Base-by-base conservation (phyloP, 2,113 vertebrate genomes). In the Indicator indicator region DNA sequence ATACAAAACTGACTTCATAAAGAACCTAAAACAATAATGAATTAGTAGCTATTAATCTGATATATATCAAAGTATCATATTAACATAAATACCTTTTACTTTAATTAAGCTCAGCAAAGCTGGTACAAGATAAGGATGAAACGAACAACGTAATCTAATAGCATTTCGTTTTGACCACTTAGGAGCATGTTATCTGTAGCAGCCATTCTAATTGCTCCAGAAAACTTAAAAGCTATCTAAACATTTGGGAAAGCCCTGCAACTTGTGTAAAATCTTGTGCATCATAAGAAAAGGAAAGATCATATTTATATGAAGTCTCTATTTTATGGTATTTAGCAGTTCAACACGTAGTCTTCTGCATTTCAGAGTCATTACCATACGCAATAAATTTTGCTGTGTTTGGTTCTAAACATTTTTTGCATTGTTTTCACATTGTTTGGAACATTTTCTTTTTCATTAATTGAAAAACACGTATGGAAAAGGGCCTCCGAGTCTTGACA, bases 91-190 rank as follows among this genome's bases (percentile, higher is more conserved):
- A 93, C 26, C 30, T 90, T 95, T 21, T 33, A 24, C 16, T 65
- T 68, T 72, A 92, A 85, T 94, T 72, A 73, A 88, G 24, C 9
- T 86, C 38, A 55, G 74, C 44, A 89, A 76, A 95, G 54, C 28
- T 40, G 59, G 33, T 82, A 89, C 80, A 90, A 88, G 75, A 74
- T 86, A 79, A 74, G 59, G 33, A 93, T 58, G 19, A 93, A 90
- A 90, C 68, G 50, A 93, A 55, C 44, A 48, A 95, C 23, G 65
- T 93, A 72, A 73, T 62, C 21, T 81, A 74, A 56, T 38, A 81
- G 1, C 6, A 48, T 65, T 69, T 27, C 18, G 18, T 92, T 77
- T 58, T 92, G 58, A 55, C 32, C 18, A 21, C 74, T 80, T 77
- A 40, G 12, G 16, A 87, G 7, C 11, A 50, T 58, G 12, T 64